These are phyloP conservation scores for Lepidurus couesii DNA, from an alignment of 1,140 invertebrate species.

Conservation along the genomic window DNA sequence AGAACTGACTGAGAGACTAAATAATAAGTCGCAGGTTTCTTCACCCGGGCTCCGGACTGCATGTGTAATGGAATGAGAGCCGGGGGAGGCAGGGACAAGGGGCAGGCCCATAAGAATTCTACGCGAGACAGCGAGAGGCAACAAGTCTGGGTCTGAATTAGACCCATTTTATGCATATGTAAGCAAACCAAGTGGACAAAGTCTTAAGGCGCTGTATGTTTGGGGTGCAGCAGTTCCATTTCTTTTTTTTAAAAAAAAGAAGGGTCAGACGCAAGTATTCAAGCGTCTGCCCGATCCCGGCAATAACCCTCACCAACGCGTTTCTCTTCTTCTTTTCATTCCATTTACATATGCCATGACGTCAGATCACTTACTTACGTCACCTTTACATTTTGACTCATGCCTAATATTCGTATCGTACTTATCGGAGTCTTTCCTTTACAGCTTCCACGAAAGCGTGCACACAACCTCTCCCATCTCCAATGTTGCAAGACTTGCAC, in stretches of 20 bases:
- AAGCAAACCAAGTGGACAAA: neutral
- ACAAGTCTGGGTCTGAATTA: neutral
- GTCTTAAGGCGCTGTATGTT: too few relatives aligned
- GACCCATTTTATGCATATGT: neutral
- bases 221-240: too few relatives aligned
- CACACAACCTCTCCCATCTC: neutral
- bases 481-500: neutral
- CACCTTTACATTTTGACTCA: neutral
- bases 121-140: neutral
- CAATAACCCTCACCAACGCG: too few relatives aligned
- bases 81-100: conserved; percentile 2
- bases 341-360: conserved; percentile 11
- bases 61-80: neutral
- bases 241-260: too few relatives aligned
- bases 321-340: neutral
- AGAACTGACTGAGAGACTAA: conserved; percentile 15
- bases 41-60: neutral
- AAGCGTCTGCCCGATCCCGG: too few relatives aligned
- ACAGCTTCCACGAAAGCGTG: neutral
- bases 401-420: neutral
- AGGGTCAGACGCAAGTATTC: too few relatives aligned
- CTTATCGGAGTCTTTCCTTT: neutral
- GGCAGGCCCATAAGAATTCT: neutral
- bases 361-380: conserved; percentile 6
- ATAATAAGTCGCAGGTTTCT: conserved; percentile 4